Evolutionary conservation across 2,113 vertebrate genomes (phyloP).

Genomic region (Plectropomus leopardus): DNA sequence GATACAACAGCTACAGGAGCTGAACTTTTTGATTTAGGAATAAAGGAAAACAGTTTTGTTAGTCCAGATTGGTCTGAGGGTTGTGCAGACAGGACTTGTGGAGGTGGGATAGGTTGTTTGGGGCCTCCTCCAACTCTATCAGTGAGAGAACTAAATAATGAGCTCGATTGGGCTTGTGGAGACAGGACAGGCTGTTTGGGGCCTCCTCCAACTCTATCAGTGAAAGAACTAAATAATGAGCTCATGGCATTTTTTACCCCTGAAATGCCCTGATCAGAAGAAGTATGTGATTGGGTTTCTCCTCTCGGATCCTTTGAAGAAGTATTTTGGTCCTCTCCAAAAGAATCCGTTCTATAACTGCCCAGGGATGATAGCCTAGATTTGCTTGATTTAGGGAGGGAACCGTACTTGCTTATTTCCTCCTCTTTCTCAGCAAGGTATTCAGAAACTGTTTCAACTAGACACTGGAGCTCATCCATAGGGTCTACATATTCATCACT

Average conservation of each 20-base stretch:
- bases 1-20: slow-evolving; percentile 81
- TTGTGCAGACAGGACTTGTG: slow-evolving; percentile 71
- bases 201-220: slow-evolving; percentile 88
- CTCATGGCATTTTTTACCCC: slow-evolving; percentile 90
- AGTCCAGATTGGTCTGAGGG: slow-evolving; percentile 78
- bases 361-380: slow-evolving; percentile 77
- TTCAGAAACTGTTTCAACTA: slow-evolving; percentile 96
- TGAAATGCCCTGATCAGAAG: slow-evolving; percentile 80
- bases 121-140: slow-evolving; percentile 88
- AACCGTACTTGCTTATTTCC: slow-evolving; percentile 93
- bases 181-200: slow-evolving; percentile 84
- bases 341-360: slow-evolving; percentile 75
- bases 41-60: slow-evolving; percentile 81
- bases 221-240: slow-evolving; percentile 90
- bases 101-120: slow-evolving; percentile 83
- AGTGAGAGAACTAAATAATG: slow-evolving; percentile 89
- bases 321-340: slow-evolving; percentile 76
- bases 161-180: slow-evolving; percentile 84
- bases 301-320: slow-evolving; percentile 65
- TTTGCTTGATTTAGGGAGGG: slow-evolving; percentile 87
- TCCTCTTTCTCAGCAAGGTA: slow-evolving; percentile 98
- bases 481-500: slow-evolving; percentile 90
- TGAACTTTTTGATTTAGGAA: slow-evolving; percentile 78
- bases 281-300: slow-evolving; percentile 56
- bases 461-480: slow-evolving; percentile 95